Evolutionary conservation across 2,113 vertebrate species (phyloP).

Genomic region (Mormoops blainvillei): DNA sequence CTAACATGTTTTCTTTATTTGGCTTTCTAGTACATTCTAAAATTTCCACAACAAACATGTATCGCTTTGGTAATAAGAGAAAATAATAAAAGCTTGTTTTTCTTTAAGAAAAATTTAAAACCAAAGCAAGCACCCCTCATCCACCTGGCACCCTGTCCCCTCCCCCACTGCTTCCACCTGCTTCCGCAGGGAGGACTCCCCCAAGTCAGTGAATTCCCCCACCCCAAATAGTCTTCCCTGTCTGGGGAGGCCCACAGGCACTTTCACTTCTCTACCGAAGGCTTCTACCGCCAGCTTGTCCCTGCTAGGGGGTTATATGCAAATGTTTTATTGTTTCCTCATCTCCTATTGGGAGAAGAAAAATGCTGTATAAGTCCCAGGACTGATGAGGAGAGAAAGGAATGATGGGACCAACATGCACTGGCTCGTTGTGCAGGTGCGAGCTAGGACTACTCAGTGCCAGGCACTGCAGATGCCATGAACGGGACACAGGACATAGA

Average conservation of each 20-base stretch:
- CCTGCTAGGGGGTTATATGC: neutral
- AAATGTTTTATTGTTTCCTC: neutral
- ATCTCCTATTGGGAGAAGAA: neutral
- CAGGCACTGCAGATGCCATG: neutral
- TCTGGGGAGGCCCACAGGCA: neutral
- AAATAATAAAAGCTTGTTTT: neutral
- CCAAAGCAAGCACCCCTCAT: neutral
- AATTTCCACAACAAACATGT: neutral
- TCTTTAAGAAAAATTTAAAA: conserved; percentile 11
- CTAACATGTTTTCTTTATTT: neutral
- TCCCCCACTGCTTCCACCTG: neutral
- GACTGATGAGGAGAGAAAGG: neutral
- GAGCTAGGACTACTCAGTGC: neutral
- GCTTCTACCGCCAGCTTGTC: neutral
- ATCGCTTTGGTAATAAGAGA: neutral
- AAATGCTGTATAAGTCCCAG: neutral
- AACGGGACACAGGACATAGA: neutral
- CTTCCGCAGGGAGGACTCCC: neutral
- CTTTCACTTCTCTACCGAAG: conserved; percentile 2
- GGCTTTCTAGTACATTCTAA: neutral
- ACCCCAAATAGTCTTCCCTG: neutral
- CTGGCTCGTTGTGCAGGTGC: neutral
- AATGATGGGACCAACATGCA: neutral
- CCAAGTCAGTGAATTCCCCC: neutral
- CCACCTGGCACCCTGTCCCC: neutral